A percentile compares a stretch with the other conserved stretches of the same genome.
These are phyloP conservation scores for Altica lythri DNA, from an alignment of 2,888 invertebrate species.

Conservation along the genomic window DNA sequence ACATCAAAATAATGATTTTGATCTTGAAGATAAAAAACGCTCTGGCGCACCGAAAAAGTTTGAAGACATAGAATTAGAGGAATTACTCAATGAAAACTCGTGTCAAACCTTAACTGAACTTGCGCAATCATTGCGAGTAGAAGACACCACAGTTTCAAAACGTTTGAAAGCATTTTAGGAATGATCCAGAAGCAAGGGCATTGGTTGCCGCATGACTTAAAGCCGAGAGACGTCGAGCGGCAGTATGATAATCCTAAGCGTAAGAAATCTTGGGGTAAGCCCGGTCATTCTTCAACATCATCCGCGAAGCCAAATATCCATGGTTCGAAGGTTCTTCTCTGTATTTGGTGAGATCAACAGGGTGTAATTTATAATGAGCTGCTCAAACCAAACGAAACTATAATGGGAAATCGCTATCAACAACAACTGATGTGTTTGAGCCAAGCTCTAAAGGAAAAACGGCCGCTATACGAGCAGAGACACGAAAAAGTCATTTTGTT, in stretches of 20 bases:
- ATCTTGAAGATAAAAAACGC: too few relatives aligned
- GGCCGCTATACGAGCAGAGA: slow-evolving; percentile 22
- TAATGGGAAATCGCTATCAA: slow-evolving; percentile 9
- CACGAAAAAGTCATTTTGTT: slow-evolving; percentile 35
- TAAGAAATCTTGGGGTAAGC: slow-evolving; percentile 3
- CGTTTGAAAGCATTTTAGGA: too few relatives aligned
- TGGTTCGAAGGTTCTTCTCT: slow-evolving; percentile 33
- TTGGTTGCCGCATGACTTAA: too few relatives aligned
- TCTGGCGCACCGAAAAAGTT: too few relatives aligned
- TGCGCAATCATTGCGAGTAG: too few relatives aligned
- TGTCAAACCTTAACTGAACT: too few relatives aligned
- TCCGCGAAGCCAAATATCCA: slow-evolving; percentile 32
- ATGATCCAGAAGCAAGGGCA: too few relatives aligned
- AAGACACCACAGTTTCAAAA: too few relatives aligned
- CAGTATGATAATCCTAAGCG: slow-evolving; percentile 5
- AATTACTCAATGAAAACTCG: too few relatives aligned
- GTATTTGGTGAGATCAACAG: slow-evolving; percentile 24
- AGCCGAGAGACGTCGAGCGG: too few relatives aligned
- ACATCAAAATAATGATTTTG: too few relatives aligned
- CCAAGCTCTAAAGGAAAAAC: slow-evolving; percentile 10
- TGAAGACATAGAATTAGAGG: too few relatives aligned
- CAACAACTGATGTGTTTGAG: slow-evolving; percentile 17
- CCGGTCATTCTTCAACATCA: slow-evolving; percentile 28
- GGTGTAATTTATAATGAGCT: slow-evolving; percentile 33
- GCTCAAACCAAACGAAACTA: slow-evolving; percentile 15